A percentile compares a stretch with the other conserved stretches of the same genome.
Conservation (phyloP, 2,888 invertebrate genomes). For the Erebia palarica region DNA sequence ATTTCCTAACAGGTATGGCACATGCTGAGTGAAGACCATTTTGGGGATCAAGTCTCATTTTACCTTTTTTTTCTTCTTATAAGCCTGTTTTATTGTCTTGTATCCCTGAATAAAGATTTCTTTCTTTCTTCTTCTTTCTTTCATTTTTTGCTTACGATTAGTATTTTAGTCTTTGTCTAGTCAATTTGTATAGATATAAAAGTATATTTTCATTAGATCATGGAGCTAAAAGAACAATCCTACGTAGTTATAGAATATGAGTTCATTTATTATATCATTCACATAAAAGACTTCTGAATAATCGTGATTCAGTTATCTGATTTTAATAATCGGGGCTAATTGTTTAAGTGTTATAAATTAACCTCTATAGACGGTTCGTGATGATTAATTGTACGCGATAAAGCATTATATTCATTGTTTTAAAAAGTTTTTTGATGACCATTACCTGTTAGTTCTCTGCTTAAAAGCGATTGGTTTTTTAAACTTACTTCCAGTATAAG, state of each 20-base stretch:
- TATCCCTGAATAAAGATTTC: too few relatives aligned
- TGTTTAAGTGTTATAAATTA: constrained; percentile 21
- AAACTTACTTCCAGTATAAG: too few relatives aligned
- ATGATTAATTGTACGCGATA: constrained; percentile 20
- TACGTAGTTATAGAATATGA: constrained; percentile 3
- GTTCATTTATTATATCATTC: constrained; percentile 13
- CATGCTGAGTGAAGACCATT: too few relatives aligned
- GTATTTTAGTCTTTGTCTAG: background rate
- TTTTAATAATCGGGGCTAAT: constrained; percentile 21
- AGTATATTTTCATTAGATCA: background rate
- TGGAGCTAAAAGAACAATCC: background rate
- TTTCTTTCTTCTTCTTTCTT: too few relatives aligned
- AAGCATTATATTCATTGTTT: background rate
- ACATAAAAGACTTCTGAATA: constrained; percentile 8
- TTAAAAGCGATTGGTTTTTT: background rate
- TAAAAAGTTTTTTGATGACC: constrained; percentile 7
- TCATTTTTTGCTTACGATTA: background rate
- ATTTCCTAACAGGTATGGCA: too few relatives aligned
- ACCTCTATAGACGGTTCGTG: constrained; percentile 16
- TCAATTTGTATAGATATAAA: background rate
- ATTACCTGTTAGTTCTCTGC: background rate
- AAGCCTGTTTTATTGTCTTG: too few relatives aligned
- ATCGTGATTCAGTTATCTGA: constrained; percentile 24
- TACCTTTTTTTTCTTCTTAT: too few relatives aligned
- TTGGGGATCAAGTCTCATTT: too few relatives aligned